Conservation (phyloP, 2,888 invertebrate genomes). For the Sinohyriopsis cumingii region DNA sequence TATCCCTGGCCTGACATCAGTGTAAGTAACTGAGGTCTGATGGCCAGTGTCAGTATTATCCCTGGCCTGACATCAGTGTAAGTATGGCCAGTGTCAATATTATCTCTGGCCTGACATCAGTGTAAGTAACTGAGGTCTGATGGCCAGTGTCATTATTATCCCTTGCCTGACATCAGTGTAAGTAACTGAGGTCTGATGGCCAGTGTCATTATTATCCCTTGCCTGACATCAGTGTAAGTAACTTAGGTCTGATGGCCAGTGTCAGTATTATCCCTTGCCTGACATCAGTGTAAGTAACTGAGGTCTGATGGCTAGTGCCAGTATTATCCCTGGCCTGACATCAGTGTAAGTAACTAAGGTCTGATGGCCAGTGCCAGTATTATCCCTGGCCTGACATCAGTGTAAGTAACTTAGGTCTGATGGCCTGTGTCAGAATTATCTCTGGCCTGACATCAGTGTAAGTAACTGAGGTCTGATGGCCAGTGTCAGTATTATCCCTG, state of each 20-base stretch:
- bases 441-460: constrained; percentile 89
- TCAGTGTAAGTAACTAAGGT: constrained; percentile 81
- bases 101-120: constrained; percentile 89
- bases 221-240: constrained; percentile 85
- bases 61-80: constrained; percentile 89
- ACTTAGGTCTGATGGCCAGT: constrained; percentile 87
- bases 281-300: constrained; percentile 81
- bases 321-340: constrained; percentile 90
- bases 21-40: constrained; percentile 80
- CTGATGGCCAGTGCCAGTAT: constrained; percentile 97
- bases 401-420: constrained; percentile 80
- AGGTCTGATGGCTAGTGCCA: constrained; percentile 93
- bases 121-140: constrained; percentile 80
- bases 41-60: constrained; percentile 96
- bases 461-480: constrained; percentile 78
- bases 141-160: constrained; percentile 96
- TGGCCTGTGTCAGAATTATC: constrained; percentile 96
- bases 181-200: constrained; percentile 83
- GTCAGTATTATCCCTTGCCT: constrained; percentile 94
- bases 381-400: constrained; percentile 89
- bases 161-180: constrained; percentile 89
- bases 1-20: constrained; percentile 89
- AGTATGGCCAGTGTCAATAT: constrained; percentile 94
- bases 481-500: constrained; percentile 95
- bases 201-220: constrained; percentile 95